Evolutionary conservation across 2,797 vertebrate genomes (phyloP).

Genomic region (Tenualosa ilisha): DNA sequence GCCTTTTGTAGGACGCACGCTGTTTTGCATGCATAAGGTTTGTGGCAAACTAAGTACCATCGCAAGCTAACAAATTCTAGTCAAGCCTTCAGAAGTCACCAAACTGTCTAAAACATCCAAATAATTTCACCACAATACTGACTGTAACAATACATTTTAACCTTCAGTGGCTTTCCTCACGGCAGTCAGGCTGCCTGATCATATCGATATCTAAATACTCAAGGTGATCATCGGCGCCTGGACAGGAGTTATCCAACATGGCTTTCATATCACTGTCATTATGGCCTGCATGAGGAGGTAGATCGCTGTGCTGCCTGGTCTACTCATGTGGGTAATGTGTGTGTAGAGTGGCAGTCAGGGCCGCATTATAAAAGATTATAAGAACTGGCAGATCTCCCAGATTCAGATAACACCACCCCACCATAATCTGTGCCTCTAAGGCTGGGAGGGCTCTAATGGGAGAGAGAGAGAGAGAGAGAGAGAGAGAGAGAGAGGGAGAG

Average conservation of each 20-base stretch:
- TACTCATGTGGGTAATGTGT: not conserved
- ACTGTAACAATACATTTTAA: not conserved
- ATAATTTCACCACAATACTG: not conserved
- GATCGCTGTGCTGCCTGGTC: not conserved
- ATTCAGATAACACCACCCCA: slow-evolving; percentile 32
- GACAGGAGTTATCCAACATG: not conserved
- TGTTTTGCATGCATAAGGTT: not conserved
- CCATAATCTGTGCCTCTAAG: slow-evolving; percentile 36
- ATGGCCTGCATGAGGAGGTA: not conserved
- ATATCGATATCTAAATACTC: not conserved
- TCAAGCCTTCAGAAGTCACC: not conserved
- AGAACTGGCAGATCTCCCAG: slow-evolving; percentile 31
- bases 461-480: not conserved
- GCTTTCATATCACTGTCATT: slow-evolving; percentile 10
- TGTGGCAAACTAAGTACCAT: not conserved
- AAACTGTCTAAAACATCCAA: not conserved
- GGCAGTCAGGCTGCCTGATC: not conserved
- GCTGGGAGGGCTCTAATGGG: not conserved
- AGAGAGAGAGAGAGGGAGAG: not conserved
- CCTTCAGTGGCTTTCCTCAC: not conserved
- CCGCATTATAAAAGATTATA: slow-evolving; percentile 44
- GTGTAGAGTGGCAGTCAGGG: slow-evolving; percentile 10
- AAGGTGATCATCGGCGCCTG: not conserved
- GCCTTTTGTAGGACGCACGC: not conserved
- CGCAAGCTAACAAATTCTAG: not conserved